phyloP scores from a whole-genome alignment of 2,797 vertebrate species.

The Mormyrus proboscirostris region DNA sequence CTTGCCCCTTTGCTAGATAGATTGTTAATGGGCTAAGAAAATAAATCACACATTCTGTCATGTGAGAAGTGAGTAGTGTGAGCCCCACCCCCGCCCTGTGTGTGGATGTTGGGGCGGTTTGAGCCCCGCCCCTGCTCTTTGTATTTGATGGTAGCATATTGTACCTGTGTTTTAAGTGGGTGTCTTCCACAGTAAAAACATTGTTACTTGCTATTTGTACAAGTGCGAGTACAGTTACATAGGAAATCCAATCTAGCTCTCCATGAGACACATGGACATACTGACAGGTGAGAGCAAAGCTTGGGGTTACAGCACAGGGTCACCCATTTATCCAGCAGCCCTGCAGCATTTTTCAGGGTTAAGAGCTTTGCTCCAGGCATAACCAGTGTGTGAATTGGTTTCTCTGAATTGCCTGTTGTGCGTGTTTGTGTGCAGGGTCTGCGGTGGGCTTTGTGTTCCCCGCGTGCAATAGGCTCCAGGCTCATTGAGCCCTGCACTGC shows the following conservation, averaged over 20 bases:
- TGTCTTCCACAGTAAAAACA: background rate
- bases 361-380: background rate
- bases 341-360: background rate
- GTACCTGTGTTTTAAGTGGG: background rate
- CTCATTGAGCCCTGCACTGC: background rate
- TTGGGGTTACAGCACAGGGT: background rate
- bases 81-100: background rate
- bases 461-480: background rate
- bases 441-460: background rate
- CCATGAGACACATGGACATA: background rate
- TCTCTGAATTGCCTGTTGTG: background rate
- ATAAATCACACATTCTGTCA: background rate
- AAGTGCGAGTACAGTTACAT: background rate
- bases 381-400: background rate
- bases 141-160: background rate
- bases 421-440: slow-evolving; percentile 2
- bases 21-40: background rate
- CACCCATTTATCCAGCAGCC: background rate
- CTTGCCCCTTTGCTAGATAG: background rate
- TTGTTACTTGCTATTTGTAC: background rate
- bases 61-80: background rate
- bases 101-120: background rate
- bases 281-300: background rate
- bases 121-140: background rate
- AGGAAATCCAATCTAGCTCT: background rate